phyloP scores from a whole-genome alignment of 2,888 invertebrate species.

The Tachina lurida region DNA sequence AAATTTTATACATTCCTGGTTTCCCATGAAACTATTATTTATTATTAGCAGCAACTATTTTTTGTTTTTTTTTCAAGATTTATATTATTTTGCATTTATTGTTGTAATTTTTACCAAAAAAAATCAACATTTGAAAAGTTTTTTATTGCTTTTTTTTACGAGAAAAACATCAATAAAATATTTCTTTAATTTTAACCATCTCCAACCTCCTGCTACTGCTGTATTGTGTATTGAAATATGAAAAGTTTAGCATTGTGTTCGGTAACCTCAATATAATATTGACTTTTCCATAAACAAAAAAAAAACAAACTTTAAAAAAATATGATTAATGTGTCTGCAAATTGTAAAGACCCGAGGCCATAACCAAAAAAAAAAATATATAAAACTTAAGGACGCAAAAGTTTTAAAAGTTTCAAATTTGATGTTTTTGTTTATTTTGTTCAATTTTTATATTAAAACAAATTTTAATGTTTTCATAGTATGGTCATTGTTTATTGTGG shows the following conservation, averaged over 20 bases:
- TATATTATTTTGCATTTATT: conserved; percentile 40
- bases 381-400: conserved; percentile 49
- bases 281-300: conserved; percentile 45
- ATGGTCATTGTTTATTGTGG: conserved; percentile 42
- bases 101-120: conserved; percentile 58
- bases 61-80: conserved; percentile 40
- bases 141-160: conserved; percentile 5
- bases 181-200: conserved; percentile 16
- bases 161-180: conserved; percentile 57
- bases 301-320: conserved; percentile 29
- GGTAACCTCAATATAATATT: conserved; percentile 60
- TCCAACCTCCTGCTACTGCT: background rate
- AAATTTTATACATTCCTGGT: background rate
- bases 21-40: conserved; percentile 13
- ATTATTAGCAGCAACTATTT: conserved; percentile 31
- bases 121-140: conserved; percentile 58
- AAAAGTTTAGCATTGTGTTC: conserved; percentile 28
- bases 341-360: conserved; percentile 60
- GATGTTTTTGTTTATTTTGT: conserved; percentile 37
- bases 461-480: conserved; percentile 10
- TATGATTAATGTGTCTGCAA: conserved; percentile 72
- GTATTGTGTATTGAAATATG: background rate
- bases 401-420: conserved; percentile 61
- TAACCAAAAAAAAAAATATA: conserved; percentile 32
- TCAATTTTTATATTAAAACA: conserved; percentile 33